These are phyloP conservation scores for Pipistrellus pygmaeus DNA, from an alignment of 2,797 vertebrate genomes.

Conservation along the genomic window DNA sequence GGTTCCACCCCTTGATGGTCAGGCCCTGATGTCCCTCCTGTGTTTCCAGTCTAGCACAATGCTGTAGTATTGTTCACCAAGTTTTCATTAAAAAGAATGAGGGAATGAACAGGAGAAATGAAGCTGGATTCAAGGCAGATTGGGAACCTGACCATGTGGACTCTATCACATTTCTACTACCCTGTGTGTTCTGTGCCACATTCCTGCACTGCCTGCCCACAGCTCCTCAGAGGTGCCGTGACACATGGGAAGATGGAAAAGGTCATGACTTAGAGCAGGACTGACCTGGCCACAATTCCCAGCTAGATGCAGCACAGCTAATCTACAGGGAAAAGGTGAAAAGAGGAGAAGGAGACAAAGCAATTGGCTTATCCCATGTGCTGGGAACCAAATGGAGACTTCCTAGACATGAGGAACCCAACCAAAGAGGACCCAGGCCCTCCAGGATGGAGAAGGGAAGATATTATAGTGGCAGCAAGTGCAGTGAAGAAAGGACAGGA, in stretches of 20 bases:
- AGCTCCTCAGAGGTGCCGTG: neutral
- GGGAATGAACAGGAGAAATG: neutral
- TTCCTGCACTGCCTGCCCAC: neutral
- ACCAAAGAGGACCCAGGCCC: neutral
- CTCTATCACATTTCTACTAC: neutral
- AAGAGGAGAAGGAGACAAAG: neutral
- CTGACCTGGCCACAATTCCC: neutral
- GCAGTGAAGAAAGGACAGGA: neutral
- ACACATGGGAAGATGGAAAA: neutral
- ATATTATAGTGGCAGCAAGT: fast-evolving
- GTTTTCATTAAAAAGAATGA: neutral
- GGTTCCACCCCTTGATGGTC: neutral
- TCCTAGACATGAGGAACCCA: neutral
- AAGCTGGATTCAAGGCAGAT: neutral
- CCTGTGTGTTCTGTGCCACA: neutral
- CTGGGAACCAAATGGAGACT: neutral
- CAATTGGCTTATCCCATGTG: neutral
- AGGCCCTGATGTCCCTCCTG: neutral
- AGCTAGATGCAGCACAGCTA: neutral
- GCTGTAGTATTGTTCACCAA: neutral
- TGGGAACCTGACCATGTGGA: neutral
- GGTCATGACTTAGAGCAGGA: neutral
- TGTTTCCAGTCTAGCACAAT: neutral
- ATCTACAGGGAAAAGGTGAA: neutral
- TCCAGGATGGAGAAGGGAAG: neutral